Conservation (phyloP, 1,140 invertebrate species). For the Anadara kagoshimensis region DNA sequence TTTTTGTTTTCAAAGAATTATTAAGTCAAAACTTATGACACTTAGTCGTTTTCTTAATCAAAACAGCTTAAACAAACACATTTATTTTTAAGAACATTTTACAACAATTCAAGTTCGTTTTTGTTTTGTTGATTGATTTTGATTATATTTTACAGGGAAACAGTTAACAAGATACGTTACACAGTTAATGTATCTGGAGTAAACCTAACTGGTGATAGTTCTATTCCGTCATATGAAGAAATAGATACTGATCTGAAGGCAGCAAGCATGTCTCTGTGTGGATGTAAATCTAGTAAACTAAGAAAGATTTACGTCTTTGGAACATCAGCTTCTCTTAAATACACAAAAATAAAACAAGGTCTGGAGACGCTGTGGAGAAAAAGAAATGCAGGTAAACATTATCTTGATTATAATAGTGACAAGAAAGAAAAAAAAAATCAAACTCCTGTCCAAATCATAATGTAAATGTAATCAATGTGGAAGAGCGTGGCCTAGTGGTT, state of each 20-base stretch:
- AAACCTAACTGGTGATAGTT: neutral
- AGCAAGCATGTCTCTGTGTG: conserved; percentile 22
- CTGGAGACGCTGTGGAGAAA: conserved; percentile 25
- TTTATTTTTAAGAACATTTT: no score
- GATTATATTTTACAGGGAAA: conserved; percentile 7
- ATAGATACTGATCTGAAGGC: conserved; percentile 6
- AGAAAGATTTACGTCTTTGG: conserved; percentile 25
- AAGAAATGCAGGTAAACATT: conserved; percentile 22
- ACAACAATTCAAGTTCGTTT: no score
- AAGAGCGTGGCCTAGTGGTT: no score
- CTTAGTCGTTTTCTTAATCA: no score
- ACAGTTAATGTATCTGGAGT: conserved; percentile 14
- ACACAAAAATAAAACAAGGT: conserved; percentile 2
- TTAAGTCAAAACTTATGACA: no score
- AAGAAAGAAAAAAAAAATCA: no score
- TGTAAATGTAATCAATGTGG: no score
- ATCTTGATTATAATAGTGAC: no score
- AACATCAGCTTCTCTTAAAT: conserved; percentile 7
- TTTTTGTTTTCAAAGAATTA: no score
- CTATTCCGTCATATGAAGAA: conserved; percentile 6
- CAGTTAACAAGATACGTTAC: conserved; percentile 26
- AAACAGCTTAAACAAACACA: no score
- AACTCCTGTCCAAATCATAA: no score
- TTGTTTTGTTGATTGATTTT: neutral
- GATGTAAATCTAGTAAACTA: conserved; percentile 11